These are phyloP conservation scores for Mustela lutreola DNA, from an alignment of 2,113 vertebrate species.

Conservation along the genomic window DNA sequence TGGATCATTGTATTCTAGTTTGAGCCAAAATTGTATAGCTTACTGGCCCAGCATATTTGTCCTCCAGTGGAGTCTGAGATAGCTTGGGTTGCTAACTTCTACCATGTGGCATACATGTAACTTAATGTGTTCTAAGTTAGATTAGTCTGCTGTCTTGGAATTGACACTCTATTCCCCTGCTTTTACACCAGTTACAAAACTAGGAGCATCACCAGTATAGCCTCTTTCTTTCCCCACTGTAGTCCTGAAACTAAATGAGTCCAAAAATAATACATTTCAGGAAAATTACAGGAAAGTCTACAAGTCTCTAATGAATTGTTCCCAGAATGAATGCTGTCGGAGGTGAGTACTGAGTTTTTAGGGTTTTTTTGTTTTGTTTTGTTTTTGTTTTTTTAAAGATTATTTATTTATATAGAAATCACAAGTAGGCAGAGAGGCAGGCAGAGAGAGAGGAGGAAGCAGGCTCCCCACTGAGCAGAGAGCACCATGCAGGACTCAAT, in stretches of 20 bases:
- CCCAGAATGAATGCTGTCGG: not conserved
- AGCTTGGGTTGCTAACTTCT: slow-evolving; percentile 45
- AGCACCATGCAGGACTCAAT: too few relatives aligned
- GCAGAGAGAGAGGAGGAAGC: too few relatives aligned
- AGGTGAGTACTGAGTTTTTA: not conserved
- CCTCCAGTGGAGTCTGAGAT: not conserved
- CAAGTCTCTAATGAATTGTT: not conserved
- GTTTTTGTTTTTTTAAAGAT: too few relatives aligned
- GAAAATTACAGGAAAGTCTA: not conserved
- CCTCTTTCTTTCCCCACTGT: not conserved
- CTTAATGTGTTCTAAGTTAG: slow-evolving; percentile 41
- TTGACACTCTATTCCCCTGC: not conserved
- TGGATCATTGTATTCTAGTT: slow-evolving; percentile 23
- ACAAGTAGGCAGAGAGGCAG: too few relatives aligned
- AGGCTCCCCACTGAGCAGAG: too few relatives aligned
- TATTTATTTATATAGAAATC: too few relatives aligned
- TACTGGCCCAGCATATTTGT: not conserved
- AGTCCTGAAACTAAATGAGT: slow-evolving; percentile 23
- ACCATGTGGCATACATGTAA: not conserved
- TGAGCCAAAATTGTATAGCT: slow-evolving; percentile 34
- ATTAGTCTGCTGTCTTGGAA: slow-evolving; percentile 15
- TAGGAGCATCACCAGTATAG: slow-evolving; percentile 6
- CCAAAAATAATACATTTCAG: slow-evolving; percentile 38
- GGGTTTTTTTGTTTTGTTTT: too few relatives aligned
- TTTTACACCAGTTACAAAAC: not conserved